Evolutionary conservation across 2,888 invertebrate genomes (phyloP).

Genomic region (Oligia fasciuncula): DNA sequence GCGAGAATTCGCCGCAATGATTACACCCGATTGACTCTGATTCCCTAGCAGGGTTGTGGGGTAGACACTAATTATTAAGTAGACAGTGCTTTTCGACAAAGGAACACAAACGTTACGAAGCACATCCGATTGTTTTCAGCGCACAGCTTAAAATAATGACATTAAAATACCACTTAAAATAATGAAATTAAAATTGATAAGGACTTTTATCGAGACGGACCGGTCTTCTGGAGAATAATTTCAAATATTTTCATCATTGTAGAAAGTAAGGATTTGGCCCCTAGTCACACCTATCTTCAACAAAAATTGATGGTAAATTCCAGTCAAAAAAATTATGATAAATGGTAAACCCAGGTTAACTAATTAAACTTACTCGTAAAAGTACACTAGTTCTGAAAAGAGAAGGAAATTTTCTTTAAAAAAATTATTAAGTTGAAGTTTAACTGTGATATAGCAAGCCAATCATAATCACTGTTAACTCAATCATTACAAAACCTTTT

Average conservation of each 20-base stretch:
- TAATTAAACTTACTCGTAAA: neutral
- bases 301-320: neutral
- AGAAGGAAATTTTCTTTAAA: too few species aligned
- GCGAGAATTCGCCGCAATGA: slow-evolving; percentile 52
- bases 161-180: neutral
- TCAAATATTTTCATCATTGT: neutral
- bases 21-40: slow-evolving; percentile 55
- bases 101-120: neutral
- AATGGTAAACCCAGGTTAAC: neutral
- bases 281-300: neutral
- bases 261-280: neutral
- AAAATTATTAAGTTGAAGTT: neutral
- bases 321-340: too few species aligned
- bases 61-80: slow-evolving; percentile 25
- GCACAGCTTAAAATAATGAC: neutral
- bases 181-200: neutral
- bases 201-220: neutral
- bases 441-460: neutral
- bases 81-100: slow-evolving; percentile 14
- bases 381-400: neutral
- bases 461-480: neutral
- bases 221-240: neutral
- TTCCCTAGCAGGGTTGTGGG: slow-evolving; percentile 36
- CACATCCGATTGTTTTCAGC: neutral
- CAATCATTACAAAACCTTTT: slow-evolving; percentile 33